Base-by-base conservation (phyloP, 1,140 invertebrate species). In the Trinorchestia longiramus region DNA sequence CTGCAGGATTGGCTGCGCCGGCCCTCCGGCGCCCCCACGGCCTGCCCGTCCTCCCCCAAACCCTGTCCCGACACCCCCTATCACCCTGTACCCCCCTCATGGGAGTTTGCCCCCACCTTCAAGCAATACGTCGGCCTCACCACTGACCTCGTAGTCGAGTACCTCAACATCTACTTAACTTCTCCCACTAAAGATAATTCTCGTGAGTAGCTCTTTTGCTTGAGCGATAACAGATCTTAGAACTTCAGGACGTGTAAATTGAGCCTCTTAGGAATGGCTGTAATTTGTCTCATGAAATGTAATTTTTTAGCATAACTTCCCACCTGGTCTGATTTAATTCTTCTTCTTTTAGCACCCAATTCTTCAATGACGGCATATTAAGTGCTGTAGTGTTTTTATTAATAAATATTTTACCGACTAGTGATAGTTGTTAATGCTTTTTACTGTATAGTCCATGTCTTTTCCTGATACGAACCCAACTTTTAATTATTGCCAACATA, bases 71-170 rank as follows among this genome's bases (percentile, higher is more conserved):
- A 47, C 92, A 15, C 92, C 44, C 36, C 44, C 6, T 45, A 91
- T 41, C 41, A 94, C 40, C 92, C 92, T 28, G 92, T 94, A 43
- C 92, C 92, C 0, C 92, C 92, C 11, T 94, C 92, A 0, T 98
- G 98, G 96, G 98, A 98, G 90, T 98, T 98, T 96, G 98, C 98
- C 96, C 98, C 98, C 88, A 99, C 99, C 97, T 99, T 99, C 97
- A 99, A 99, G 97, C 99, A 99, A 97, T 99, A 98, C 97, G 99
- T 98, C 97, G 99, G 99, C 36, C 98, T 99, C 97, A 98, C 98
- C 44, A 99, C 99, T 8, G 99, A 99, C 97, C 97, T 99, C 47
- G 98, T 99, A n/a, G 99, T 99, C 0, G 98, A 99, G 97, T 99
- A 98, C 97, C 97, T 99, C 47, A 97, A 97, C 28, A 97, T 43